Evolutionary conservation across 2,888 invertebrate genomes (phyloP), one percentile per base, ranked within the genome.

Genomic region (Dryadula phaetusa): DNA sequence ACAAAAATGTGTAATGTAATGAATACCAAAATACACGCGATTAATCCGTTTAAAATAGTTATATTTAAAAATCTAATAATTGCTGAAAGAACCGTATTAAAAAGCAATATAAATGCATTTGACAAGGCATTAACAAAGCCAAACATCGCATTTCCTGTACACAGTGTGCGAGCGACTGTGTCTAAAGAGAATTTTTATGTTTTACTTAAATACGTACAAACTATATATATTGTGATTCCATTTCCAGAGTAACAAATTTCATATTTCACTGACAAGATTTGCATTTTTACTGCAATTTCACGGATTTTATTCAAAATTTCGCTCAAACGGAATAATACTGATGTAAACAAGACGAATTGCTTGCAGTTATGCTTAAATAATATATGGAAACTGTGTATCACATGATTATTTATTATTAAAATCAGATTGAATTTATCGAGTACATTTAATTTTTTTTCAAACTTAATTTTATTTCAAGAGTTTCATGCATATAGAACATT

Each of bases 131-230:
- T 28, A 28, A n/a, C 3, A 16, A 49, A 49, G n/a, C 25, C 28
- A 49, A 49, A 32, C 10, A 32, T 32, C 16, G 10, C 52, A 52
- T 52, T 52, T 28, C 25, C 49, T 49, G 14, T 32, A 16, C 47
- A 22, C 8, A 28, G 10, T 16, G n/a, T n/a, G n/a, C n/a, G n/a
- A n/a, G n/a, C 16, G 8, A 28, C 16, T 52, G 10, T 47, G 10
- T 49, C n/a, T 49, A 49, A 28, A 49, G 28, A 28, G 49, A 44
- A 44, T 44, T 22, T 49, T n/a, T 25, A 25, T 49, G 25, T 49
- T n/a, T 4, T 25, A 2, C 49, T 12, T 49, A 49, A 18, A 32
- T n/a, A 16, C n/a, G 3, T 8, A 6, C 6, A 28, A 4, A 28
- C 28, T n/a, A 28, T 28, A 28, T 28, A 28, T 28, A 28, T 16